Percentiles rank a stretch among this genome's conserved stretches.
These are phyloP conservation scores for Hoplodrina blanda DNA, from an alignment of 2,888 invertebrate genomes.

Conservation along the genomic window DNA sequence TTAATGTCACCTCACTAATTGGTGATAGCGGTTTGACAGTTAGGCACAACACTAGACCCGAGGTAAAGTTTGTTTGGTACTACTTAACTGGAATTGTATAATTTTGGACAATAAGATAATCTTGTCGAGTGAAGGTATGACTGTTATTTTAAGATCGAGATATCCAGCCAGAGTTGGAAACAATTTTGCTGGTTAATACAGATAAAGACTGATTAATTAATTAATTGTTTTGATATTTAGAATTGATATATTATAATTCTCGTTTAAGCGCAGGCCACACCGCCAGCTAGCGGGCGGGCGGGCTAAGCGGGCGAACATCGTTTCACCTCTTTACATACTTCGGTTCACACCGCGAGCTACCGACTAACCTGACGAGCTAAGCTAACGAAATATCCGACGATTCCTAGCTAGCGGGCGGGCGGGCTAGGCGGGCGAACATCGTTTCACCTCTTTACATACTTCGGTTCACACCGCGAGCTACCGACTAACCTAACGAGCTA, in stretches of 20 bases:
- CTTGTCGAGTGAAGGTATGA: constrained; percentile 16
- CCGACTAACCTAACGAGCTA: too few species aligned
- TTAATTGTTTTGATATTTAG: background rate
- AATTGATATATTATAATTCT: background rate
- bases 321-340: too few species aligned
- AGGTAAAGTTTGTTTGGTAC: constrained; percentile 53
- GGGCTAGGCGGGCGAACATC: too few species aligned
- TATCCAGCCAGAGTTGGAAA: background rate
- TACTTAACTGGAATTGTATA: constrained; percentile 46
- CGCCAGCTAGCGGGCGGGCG: too few species aligned
- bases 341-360: too few species aligned
- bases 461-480: too few species aligned
- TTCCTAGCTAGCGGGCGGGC: too few species aligned
- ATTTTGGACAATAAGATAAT: constrained; percentile 39
- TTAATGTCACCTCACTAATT: constrained; percentile 85
- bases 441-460: too few species aligned
- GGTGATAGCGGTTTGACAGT: constrained; percentile 78
- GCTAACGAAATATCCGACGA: too few species aligned
- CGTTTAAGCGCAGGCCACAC: too few species aligned
- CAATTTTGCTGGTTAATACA: background rate
- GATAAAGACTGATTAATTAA: background rate
- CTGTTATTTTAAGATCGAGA: constrained; percentile 15
- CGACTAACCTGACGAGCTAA: too few species aligned
- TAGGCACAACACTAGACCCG: constrained; percentile 63
- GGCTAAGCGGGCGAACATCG: too few species aligned